Base-by-base conservation (phyloP, 2,113 vertebrate species). In the Centrocercus urophasianus region DNA sequence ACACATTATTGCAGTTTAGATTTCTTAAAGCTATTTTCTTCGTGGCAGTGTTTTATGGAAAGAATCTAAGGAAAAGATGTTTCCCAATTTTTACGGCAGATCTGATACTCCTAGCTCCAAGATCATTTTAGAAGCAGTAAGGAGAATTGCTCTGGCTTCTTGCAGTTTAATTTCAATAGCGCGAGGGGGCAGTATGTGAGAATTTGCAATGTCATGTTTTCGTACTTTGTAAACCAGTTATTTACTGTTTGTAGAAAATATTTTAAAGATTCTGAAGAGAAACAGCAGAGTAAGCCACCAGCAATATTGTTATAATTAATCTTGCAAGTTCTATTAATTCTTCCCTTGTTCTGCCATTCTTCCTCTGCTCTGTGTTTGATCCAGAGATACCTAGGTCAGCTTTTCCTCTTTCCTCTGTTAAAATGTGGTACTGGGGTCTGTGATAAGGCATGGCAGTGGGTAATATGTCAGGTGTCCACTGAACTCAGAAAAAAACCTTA, bases 391-490 rank as follows among this genome's bases (percentile, higher is more conserved):
- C 13, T 18, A 2, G 28, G 30, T 66, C 78, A 74, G 60, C 24
- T 56, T 79, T 24, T 64, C 65, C 34, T 54, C 27, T 36, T 38
- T 7, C 27, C 24, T 25, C 1, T 56, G 7, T 61, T 84, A 76
- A 70, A 89, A 66, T 0, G 1, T 32, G 42, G 64, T 67, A 73
- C 25, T 43, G 42, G 27, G 12, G 6, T 50, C 79, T 1, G 2
- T 50, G 18, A 8, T 69, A 30, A 80, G 32, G 21, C 4, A 0
- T 63, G 30, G 40, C 0, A 0, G 24, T 47, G 59, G 14, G 7
- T 50, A 25, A 22, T 85, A 74, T 42, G 30, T 78, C 19, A 43
- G 34, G 30, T 59, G 50, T 32, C 60, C 45, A 19, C 38, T 30
- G 64, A 75, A 32, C 34, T 78, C 47, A 47, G 34, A 52, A 77